A percentile compares a stretch with the other conserved stretches of the same genome.
Evolutionary conservation across 2,888 invertebrate species (phyloP).

Genomic region (Teleiodes luculella): DNA sequence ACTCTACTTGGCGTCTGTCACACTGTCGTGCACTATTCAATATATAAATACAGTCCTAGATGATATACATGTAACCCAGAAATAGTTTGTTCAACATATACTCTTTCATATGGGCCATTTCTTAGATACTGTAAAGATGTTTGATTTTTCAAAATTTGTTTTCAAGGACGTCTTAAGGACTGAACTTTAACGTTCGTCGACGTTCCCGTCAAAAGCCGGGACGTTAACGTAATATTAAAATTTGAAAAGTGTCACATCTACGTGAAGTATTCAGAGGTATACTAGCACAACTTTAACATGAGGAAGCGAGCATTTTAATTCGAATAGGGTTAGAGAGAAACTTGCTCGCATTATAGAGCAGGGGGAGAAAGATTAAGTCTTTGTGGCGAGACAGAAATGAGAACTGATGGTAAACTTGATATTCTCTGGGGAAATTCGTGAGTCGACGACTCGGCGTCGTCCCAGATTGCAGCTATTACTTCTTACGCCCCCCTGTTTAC

Average conservation of each 20-base stretch:
- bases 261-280: background rate
- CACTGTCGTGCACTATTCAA: too few relatives aligned
- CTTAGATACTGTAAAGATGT: too few relatives aligned
- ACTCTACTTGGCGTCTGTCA: too few relatives aligned
- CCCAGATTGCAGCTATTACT: constrained; percentile 73
- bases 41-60: too few relatives aligned
- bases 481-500: constrained; percentile 65
- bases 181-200: too few relatives aligned
- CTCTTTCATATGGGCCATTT: too few relatives aligned
- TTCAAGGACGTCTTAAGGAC: too few relatives aligned
- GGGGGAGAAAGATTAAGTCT: constrained; percentile 8
- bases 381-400: constrained; percentile 20
- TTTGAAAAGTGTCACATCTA: background rate
- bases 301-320: constrained; percentile 7
- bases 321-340: constrained; percentile 8
- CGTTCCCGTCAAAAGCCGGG: too few relatives aligned
- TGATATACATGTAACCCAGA: too few relatives aligned
- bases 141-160: too few relatives aligned
- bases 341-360: constrained; percentile 3
- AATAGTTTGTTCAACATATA: too few relatives aligned
- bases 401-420: constrained; percentile 43
- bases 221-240: background rate
- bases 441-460: constrained; percentile 45
- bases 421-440: constrained; percentile 66
- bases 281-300: background rate